A percentile compares a stretch with the other conserved stretches of the same genome.
Evolutionary conservation across 2,797 vertebrate genomes (phyloP).

Genomic region (Notolabrus celidotus): DNA sequence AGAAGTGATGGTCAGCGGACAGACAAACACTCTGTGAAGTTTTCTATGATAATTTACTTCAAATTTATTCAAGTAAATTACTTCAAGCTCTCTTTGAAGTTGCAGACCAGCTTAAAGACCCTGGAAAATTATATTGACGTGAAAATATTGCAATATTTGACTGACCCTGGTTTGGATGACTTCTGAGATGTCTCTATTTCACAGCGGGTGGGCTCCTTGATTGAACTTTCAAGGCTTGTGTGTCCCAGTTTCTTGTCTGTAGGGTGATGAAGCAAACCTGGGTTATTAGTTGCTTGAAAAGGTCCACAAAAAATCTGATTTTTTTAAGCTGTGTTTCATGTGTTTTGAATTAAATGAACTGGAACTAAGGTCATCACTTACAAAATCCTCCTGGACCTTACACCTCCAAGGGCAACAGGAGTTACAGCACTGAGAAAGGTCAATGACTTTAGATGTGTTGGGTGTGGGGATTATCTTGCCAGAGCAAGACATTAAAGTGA

Average conservation of each 20-base stretch:
- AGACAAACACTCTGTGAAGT: constrained; percentile 24
- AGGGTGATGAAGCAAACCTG: constrained; percentile 3
- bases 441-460: too few relatives aligned
- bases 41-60: constrained; percentile 24
- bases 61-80: constrained; percentile 39
- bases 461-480: too few relatives aligned
- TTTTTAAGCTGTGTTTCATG: neutral
- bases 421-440: too few relatives aligned
- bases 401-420: too few relatives aligned
- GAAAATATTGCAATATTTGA: constrained; percentile 40
- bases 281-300: neutral
- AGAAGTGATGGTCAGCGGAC: constrained; percentile 6
- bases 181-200: constrained; percentile 25
- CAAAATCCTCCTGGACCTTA: too few relatives aligned
- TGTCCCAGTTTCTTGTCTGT: constrained; percentile 28
- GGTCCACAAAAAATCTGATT: neutral
- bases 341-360: neutral
- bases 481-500: too few relatives aligned
- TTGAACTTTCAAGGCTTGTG: constrained; percentile 11
- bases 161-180: constrained; percentile 13
- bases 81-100: constrained; percentile 60
- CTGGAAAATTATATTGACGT: constrained; percentile 47
- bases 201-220: constrained; percentile 1
- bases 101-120: constrained; percentile 40
- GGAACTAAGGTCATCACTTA: too few relatives aligned